Evolutionary conservation across 1,140 invertebrate species (phyloP), one percentile per base, ranked within the genome.

Genomic region (Cyphomyrmex costatus): DNA sequence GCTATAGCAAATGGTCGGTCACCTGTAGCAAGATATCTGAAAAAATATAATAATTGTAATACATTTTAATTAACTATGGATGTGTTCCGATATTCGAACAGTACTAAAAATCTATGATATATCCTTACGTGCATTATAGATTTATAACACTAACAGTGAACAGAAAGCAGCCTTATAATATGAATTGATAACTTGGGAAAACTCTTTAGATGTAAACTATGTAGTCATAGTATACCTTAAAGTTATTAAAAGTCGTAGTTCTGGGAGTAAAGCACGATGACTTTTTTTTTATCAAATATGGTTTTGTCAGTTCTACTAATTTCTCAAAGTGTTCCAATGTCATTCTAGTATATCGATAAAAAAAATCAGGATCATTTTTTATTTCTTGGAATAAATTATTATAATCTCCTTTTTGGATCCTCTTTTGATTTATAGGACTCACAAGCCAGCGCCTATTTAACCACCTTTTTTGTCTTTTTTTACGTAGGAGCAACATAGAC

Each of bases 1-100:
- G 42, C 36, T 70, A 70, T 70, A 7, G 12, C 12, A 16, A 27
- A 49, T 27, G 21, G 12, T 70, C 24, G 14, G 21, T 70, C 42
- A 70, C 21, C 24, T 7, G 33, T 36, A 36, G 21, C 66, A 27
- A 70, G 66, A 49, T 70, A 51, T 70, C 21, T 70, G 21, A 36
- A 65, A 65, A 65, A 49, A 14, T 58, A 24, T 58, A 51, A 51
- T 49, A 49, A 49, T 49, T 49, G 14, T 49, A 49, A 49, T 49
- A 49, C 46, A 49, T 49, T 14, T 49, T 14, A 49, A 36, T 36
- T 6, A 36, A 36, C 33, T 33, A 33, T 33, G 33, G 33, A 36
- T 36, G 33, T 7, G 7, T 36, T 36, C 33, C 33, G 33, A 36
- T 36, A 36, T 36, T 36, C 7, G 8, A 6, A 36, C 33, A 36